A percentile compares a stretch with the other conserved stretches of the same genome.
Evolutionary conservation across 2,888 invertebrate species (phyloP).

Genomic region (Macaria liturata): DNA sequence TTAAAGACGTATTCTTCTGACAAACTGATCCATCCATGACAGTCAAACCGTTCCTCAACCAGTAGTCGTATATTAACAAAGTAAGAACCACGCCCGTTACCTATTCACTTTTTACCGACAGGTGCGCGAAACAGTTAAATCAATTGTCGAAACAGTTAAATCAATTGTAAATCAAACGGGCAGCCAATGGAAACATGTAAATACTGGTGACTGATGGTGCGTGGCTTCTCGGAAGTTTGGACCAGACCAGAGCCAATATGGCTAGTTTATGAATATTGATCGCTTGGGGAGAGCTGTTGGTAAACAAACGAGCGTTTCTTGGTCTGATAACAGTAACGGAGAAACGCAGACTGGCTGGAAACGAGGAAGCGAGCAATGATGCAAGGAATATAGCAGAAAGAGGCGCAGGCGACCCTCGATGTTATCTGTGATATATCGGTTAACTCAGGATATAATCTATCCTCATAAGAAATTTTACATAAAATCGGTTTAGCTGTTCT

Average conservation of each 20-base stretch:
- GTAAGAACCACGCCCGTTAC: background rate
- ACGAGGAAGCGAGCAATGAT: no score
- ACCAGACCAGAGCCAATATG: conserved; percentile 38
- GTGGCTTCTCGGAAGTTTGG: conserved; percentile 41
- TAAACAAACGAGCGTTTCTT: conserved; percentile 13
- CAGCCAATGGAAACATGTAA: conserved; percentile 45
- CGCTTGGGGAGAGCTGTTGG: conserved; percentile 14
- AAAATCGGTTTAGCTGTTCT: no score
- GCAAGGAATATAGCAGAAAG: no score
- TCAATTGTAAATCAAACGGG: conserved; percentile 13
- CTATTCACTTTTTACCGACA: conserved; percentile 14
- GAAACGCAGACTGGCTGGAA: background rate
- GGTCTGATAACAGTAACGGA: no score
- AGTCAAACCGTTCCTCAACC: no score
- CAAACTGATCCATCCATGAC: no score
- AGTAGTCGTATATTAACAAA: no score
- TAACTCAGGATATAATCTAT: no score
- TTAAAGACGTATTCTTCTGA: no score
- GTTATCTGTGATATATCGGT: no score
- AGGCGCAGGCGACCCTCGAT: no score
- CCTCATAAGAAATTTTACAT: no score
- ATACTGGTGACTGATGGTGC: conserved; percentile 43
- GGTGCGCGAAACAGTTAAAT: conserved; percentile 18
- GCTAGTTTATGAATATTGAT: conserved; percentile 15
- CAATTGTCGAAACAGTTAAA: conserved; percentile 13